Base-by-base conservation (phyloP, 1,140 invertebrate genomes). In the Matsumurasca onukii region DNA sequence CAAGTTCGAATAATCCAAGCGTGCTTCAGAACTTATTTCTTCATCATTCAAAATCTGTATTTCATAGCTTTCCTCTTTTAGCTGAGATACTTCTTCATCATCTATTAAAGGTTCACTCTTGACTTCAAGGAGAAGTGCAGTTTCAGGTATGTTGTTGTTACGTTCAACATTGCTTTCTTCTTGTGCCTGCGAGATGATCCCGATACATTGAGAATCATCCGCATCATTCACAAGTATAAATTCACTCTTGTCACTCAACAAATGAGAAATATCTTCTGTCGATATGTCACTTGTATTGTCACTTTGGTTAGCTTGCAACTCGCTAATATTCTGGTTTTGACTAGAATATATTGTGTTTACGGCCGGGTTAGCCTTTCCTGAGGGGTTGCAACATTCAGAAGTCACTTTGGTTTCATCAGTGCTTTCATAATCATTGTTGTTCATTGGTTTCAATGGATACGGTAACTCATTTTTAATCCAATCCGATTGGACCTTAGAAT, bases 391-490 rank as follows among this genome's bases (percentile, higher is more conserved):
- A n/a, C 55, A 59, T 25, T 25, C 25, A 52, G 49, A 20, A 5
- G 49, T 13, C 30, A 13, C 13, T 2, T 29, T 13, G 25, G 15
- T 29, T 27, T 59, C 13, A 59, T 24, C 25, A 27, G 30, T 27
- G 30, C 15, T 27, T n/a, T 67, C 31, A 13, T 55, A 67, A 30
- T 29, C 31, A 31, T 67, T 67, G 22, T 67, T 67, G 22, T 57
- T 67, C 39, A 52, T 29, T 20, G 48, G 34, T 30, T 67, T 49
- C 3, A 57, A 31, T 1, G 25, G 15, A 1, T 20, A 31, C n/a
- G 67, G 30, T n/a, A 68, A 15, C 3, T 57, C 55, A 22, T 29
- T 59, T 45, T 31, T 55, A 3, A 25, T 27, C 15, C 51, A 49
- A 17, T 51, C n/a, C 12, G 48, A 51, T 3, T n/a, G 5, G 9